Conservation (phyloP, 2,113 vertebrate species). For the Pycnonotus jocosus region DNA sequence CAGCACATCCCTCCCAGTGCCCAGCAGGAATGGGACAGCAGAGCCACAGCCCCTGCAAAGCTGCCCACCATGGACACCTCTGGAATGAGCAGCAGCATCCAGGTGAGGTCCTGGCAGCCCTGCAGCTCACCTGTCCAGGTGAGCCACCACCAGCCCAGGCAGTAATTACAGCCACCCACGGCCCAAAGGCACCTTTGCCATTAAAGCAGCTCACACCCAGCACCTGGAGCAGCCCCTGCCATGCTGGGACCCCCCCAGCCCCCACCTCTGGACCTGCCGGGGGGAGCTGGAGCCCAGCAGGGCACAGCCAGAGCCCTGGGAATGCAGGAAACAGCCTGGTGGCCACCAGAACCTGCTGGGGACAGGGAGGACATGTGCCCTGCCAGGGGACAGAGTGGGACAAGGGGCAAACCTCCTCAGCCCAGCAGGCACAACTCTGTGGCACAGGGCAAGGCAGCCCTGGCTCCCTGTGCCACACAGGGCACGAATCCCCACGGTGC, state of each 20-base stretch:
- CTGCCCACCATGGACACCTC: not conserved
- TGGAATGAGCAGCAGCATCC: not conserved
- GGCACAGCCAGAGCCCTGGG: not conserved
- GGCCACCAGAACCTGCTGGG: accelerated
- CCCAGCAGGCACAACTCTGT: not conserved
- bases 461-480: not conserved
- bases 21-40: not conserved
- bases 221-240: not conserved
- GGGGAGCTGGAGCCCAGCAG: not conserved
- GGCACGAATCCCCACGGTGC: accelerated
- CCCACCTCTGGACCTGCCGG: not conserved
- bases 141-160: not conserved
- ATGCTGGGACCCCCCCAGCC: accelerated
- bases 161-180: not conserved
- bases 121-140: not conserved
- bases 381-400: not conserved
- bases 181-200: constrained; percentile 6
- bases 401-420: not conserved
- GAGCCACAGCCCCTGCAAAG: not conserved
- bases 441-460: not conserved
- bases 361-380: accelerated
- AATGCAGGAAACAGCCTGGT: not conserved
- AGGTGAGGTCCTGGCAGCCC: not conserved
- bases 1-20: not conserved
- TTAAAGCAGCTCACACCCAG: not conserved